phyloP scores from a whole-genome alignment of 2,797 vertebrate species.

The Euthynnus affinis region DNA sequence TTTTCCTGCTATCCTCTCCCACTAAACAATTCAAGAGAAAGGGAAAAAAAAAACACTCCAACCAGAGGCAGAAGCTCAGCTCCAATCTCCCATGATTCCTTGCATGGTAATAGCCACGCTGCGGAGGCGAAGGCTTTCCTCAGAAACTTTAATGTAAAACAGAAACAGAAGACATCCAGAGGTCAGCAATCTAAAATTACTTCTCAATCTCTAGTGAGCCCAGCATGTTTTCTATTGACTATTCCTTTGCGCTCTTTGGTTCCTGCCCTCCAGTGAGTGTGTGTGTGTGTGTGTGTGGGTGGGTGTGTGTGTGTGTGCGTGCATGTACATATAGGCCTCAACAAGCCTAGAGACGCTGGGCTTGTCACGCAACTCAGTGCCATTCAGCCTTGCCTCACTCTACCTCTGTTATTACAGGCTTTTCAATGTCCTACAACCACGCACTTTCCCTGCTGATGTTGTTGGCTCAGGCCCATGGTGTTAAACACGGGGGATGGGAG shows the following conservation, averaged over 20 bases:
- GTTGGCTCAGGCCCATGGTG: conserved; percentile 78
- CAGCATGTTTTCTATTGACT: conserved; percentile 83
- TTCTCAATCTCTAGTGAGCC: conserved; percentile 76
- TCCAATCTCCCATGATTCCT: conserved; percentile 70
- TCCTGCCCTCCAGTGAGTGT: conserved; percentile 81
- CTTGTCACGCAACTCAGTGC: conserved; percentile 85
- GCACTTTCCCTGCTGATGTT: conserved; percentile 83
- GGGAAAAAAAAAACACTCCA: conserved; percentile 58
- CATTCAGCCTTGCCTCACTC: conserved; percentile 81
- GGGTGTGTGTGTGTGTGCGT: conserved; percentile 32
- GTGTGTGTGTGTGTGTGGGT: conserved; percentile 30
- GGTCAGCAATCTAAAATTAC: conserved; percentile 86
- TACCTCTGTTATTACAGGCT: conserved; percentile 88
- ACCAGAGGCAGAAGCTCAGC: conserved; percentile 39
- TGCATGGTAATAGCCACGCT: conserved; percentile 63
- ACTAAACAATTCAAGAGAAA: conserved; percentile 58
- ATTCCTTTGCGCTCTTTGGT: conserved; percentile 74
- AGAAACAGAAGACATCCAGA: conserved; percentile 82
- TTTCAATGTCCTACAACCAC: conserved; percentile 84
- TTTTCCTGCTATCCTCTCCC: conserved; percentile 27
- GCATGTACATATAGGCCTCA: conserved; percentile 74
- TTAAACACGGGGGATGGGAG: conserved; percentile 60
- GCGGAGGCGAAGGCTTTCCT: conserved; percentile 65
- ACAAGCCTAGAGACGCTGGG: conserved; percentile 84
- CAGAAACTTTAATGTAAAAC: conserved; percentile 82